Conservation (phyloP, 2,113 vertebrate species). For the Psammodynastes pulverulentus region DNA sequence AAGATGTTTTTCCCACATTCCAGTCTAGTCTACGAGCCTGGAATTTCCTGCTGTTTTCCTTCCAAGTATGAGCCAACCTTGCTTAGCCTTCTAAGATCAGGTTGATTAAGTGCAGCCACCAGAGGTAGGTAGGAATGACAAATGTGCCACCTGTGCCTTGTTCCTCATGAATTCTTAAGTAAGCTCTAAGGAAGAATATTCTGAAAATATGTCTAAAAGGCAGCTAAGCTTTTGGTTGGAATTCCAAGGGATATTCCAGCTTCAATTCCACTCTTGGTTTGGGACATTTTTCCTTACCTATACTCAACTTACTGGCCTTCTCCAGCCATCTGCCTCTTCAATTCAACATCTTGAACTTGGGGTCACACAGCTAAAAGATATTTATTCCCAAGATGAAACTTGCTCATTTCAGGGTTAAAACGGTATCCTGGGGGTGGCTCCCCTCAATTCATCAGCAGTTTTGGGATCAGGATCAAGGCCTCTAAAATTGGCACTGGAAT, state of each 20-base stretch:
- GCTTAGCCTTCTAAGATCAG: background rate
- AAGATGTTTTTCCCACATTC: background rate
- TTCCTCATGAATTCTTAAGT: background rate
- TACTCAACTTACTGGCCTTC: background rate
- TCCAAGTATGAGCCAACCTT: background rate
- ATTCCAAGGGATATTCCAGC: background rate
- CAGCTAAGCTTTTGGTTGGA: background rate
- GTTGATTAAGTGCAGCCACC: background rate
- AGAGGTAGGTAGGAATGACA: background rate
- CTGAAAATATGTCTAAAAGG: background rate
- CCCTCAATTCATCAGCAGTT: background rate
- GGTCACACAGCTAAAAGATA: background rate
- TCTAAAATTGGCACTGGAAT: background rate
- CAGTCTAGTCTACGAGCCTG: background rate
- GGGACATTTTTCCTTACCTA: background rate
- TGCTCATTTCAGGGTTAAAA: background rate
- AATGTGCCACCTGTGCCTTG: background rate
- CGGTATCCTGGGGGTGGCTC: background rate
- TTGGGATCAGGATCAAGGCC: background rate
- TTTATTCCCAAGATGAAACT: background rate
- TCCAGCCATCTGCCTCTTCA: background rate
- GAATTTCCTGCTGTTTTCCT: background rate
- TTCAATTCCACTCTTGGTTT: background rate
- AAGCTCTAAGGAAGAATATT: background rate
- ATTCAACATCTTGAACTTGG: background rate